Percentiles rank a stretch among this genome's conserved stretches.
These are phyloP conservation scores for Scomber colias DNA, from an alignment of 2,113 vertebrate genomes.

Conservation along the genomic window DNA sequence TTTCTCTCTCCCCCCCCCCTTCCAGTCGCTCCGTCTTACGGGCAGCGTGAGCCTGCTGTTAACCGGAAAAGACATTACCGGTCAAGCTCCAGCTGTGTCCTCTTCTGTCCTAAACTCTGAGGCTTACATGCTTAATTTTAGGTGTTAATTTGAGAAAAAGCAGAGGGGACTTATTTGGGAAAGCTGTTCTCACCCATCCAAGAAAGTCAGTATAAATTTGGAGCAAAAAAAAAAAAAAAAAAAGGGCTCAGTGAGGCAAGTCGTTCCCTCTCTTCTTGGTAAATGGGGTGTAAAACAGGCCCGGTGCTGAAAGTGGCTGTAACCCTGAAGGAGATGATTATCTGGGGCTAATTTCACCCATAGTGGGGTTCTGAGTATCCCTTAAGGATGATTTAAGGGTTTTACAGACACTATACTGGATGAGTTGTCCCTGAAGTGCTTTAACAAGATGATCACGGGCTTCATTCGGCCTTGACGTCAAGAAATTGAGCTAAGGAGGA, in stretches of 20 bases:
- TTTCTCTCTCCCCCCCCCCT: background rate
- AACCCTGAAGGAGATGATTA: slow-evolving; percentile 75
- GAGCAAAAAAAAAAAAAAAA: slow-evolving; percentile 1
- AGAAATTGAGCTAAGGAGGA: slow-evolving; percentile 34
- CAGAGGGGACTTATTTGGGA: background rate
- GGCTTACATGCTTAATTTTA: slow-evolving; percentile 36
- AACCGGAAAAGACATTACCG: background rate
- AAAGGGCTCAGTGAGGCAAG: slow-evolving; percentile 53
- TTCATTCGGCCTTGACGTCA: background rate
- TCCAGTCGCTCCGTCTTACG: slow-evolving; percentile 4
- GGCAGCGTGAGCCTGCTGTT: background rate
- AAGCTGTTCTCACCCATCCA: background rate
- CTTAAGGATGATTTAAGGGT: slow-evolving; percentile 52
- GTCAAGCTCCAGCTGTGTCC: slow-evolving; percentile 30
- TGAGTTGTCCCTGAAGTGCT: slow-evolving; percentile 31
- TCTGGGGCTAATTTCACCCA: slow-evolving; percentile 71
- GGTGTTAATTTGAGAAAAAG: slow-evolving; percentile 46
- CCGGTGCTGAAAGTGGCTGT: slow-evolving; percentile 45
- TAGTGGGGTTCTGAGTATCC: slow-evolving; percentile 42
- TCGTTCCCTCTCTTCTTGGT: slow-evolving; percentile 48
- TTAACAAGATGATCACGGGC: slow-evolving; percentile 28
- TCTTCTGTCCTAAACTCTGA: background rate
- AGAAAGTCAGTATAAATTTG: slow-evolving; percentile 27
- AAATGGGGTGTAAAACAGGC: slow-evolving; percentile 73
- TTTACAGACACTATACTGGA: slow-evolving; percentile 36